phyloP scores from a whole-genome alignment of 2,113 vertebrate species.

The Paraplagusia blochii region DNA sequence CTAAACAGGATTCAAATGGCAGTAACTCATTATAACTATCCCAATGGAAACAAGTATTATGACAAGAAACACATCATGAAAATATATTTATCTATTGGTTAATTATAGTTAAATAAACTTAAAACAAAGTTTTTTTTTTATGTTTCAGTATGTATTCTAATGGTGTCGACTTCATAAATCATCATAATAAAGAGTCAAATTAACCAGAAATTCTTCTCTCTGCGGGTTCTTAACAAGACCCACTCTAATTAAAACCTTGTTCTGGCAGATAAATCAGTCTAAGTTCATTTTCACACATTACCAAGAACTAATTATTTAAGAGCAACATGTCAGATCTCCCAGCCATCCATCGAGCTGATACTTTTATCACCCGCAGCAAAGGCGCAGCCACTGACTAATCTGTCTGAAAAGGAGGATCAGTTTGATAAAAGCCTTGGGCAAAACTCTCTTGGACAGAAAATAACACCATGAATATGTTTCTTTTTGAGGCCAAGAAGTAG shows the following conservation, averaged over 20 bases:
- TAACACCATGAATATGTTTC: constrained; percentile 43
- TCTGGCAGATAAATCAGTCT: constrained; percentile 1
- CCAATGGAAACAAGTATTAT: too few relatives aligned
- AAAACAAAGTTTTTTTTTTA: too few relatives aligned
- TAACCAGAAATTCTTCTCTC: neutral
- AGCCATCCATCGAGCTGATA: constrained; percentile 7
- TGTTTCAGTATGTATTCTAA: too few relatives aligned
- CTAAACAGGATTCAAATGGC: too few relatives aligned
- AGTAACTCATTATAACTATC: too few relatives aligned
- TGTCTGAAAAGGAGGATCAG: constrained; percentile 36
- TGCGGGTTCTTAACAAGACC: neutral
- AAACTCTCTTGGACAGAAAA: constrained; percentile 32
- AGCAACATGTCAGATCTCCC: constrained; percentile 25
- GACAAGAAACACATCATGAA: too few relatives aligned
- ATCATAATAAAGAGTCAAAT: neutral
- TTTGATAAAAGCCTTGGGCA: constrained; percentile 43
- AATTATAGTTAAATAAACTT: too few relatives aligned
- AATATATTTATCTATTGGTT: too few relatives aligned
- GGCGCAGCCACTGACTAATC: neutral
- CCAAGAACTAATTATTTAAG: constrained; percentile 22
- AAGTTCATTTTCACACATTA: constrained; percentile 8
- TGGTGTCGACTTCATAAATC: neutral
- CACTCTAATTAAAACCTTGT: constrained; percentile 3
- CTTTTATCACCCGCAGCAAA: constrained; percentile 3
- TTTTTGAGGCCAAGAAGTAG: constrained; percentile 10